Base-by-base conservation (phyloP, 2,113 vertebrate species). In the Ceuthmochares aereus region DNA sequence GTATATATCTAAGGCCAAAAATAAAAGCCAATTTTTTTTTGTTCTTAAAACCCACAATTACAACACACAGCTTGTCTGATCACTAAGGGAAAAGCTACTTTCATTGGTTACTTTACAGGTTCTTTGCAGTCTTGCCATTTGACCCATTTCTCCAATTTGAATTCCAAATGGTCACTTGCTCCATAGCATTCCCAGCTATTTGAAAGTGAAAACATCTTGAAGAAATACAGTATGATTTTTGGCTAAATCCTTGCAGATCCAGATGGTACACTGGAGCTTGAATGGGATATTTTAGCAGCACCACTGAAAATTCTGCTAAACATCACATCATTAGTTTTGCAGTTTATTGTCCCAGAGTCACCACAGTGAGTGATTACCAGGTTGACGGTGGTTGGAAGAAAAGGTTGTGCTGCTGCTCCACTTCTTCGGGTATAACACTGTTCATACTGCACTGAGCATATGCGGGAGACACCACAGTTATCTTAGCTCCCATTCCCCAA, bases 341-440 rank as follows among this genome's bases (percentile, higher is more conserved):
- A 13, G 14, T 87, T 89, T 67, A 45, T 63, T 68, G 62, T 77
- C 29, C 29, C 34, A 45, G 26, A 84, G 64, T 59, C 78, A 74
- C 60, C 9, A 42, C 23, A 70, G 34, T 34, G 56, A 69, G 9
- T 54, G 42, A 62, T 47, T 14, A 64, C 40, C 29, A 34, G 12
- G 5, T n/a, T n/a, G n/a, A n/a, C n/a, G 36, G 54, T 22, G 19
- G 10, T 74, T 58, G 66, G 19, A 87, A 76, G n/a, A 56, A 19
- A 13, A 4, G 22, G 2, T 40, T 0, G 0, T 32, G n/a, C 16
- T 72, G n/a, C 58, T 87, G 8, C 12, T 32, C 16, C 14, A n/a
- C 29, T 90, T 34, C 26, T 85, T 67, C 45, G 3, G 34, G 2
- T 36, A 29, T 42, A 13, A 30, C 30, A 37, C 25, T 64, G 52